A percentile compares a stretch with the other conserved stretches of the same genome.
These are phyloP conservation scores for Cabera pusaria DNA, from an alignment of 2,888 invertebrate genomes.

Conservation along the genomic window DNA sequence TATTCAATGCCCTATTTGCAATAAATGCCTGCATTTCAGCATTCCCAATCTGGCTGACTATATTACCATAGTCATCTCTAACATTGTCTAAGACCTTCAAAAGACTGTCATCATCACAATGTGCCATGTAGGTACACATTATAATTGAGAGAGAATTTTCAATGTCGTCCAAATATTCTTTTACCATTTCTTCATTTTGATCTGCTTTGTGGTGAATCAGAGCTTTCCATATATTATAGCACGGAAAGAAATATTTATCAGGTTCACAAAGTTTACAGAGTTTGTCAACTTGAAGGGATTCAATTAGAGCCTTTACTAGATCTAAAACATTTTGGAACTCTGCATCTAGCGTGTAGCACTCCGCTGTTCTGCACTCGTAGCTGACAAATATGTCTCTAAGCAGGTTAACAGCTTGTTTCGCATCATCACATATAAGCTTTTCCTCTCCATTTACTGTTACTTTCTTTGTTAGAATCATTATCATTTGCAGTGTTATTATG, in stretches of 20 bases:
- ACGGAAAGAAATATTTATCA: constrained; percentile 55
- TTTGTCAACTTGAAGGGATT: constrained; percentile 38
- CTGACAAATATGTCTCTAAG: constrained; percentile 57
- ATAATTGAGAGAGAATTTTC: constrained; percentile 51
- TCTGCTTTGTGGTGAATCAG: constrained; percentile 39
- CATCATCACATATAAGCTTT: constrained; percentile 28
- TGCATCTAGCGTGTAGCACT: constrained; percentile 61
- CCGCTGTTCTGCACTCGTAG: constrained; percentile 62
- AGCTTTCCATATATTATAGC: constrained; percentile 64
- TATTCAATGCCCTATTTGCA: constrained; percentile 48
- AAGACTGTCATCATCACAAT: constrained; percentile 56
- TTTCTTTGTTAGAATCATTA: constrained; percentile 47
- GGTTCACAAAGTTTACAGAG: constrained; percentile 40
- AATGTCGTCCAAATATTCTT: constrained; percentile 53
- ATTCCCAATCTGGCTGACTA: constrained; percentile 48
- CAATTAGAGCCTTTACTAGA: constrained; percentile 45
- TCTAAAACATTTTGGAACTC: constrained; percentile 66
- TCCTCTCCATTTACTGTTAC: neutral
- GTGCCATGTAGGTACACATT: constrained; percentile 58
- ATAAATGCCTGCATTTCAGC: constrained; percentile 44
- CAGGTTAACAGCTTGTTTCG: constrained; percentile 48
- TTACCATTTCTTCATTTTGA: constrained; percentile 43
- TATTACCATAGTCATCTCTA: constrained; percentile 52
- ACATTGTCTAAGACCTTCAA: constrained; percentile 51
- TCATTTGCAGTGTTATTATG: constrained; percentile 63